Conservation (phyloP, 2,888 invertebrate species). For the Eucera pruinosa region DNA sequence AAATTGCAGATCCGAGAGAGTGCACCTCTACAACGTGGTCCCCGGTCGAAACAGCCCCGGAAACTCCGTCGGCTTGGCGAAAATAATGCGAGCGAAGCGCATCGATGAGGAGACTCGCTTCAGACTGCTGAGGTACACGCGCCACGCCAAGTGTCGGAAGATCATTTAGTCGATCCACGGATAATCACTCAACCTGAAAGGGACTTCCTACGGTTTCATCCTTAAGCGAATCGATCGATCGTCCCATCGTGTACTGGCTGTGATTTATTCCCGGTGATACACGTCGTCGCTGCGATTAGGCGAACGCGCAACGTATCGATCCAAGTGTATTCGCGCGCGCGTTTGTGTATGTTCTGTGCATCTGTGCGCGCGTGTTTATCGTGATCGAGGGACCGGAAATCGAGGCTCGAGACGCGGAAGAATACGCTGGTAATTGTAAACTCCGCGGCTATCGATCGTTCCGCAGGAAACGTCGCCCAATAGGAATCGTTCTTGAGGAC, state of each 20-base stretch:
- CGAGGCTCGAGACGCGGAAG: background rate
- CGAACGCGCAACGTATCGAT: too few species aligned
- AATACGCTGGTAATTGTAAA: constrained; percentile 11
- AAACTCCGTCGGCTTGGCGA: background rate
- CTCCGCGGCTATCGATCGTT: constrained; percentile 24
- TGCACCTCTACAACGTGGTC: background rate
- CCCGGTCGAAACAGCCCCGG: background rate
- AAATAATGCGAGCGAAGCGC: constrained; percentile 76
- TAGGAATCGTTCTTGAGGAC: constrained; percentile 10
- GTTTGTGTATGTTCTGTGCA: too few species aligned
- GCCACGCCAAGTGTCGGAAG: constrained; percentile 75
- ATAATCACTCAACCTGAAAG: background rate
- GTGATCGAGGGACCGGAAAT: background rate
- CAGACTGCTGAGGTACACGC: constrained; percentile 75
- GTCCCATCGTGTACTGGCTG: constrained; percentile 2
- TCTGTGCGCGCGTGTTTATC: background rate
- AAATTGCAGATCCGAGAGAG: too few species aligned
- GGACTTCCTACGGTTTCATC: too few species aligned
- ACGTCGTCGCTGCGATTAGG: too few species aligned
- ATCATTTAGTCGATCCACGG: constrained; percentile 68
- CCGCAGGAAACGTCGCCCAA: constrained; percentile 22
- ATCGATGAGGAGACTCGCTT: constrained; percentile 73
- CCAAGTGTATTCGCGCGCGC: background rate
- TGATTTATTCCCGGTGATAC: constrained; percentile 10
- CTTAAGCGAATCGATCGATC: background rate